A percentile compares a stretch with the other conserved stretches of the same genome.
Conservation (phyloP, 2,888 invertebrate species). For the Aricia artaxerxes region DNA sequence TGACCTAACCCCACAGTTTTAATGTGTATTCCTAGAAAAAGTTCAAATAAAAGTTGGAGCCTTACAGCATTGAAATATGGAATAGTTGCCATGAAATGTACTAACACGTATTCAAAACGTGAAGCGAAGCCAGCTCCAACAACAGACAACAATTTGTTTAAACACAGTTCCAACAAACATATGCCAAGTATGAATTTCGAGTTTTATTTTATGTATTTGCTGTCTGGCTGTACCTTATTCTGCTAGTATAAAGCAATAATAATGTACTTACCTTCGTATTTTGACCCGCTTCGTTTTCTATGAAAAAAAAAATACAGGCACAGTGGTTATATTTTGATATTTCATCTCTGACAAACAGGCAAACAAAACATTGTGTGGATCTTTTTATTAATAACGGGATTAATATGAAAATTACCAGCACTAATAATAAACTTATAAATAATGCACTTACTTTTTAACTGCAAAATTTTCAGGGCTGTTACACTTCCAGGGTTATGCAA, state of each 20-base stretch:
- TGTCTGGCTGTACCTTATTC: background rate
- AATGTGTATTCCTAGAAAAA: background rate
- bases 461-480: no score
- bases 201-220: background rate
- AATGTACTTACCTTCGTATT: background rate
- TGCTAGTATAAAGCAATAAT: background rate
- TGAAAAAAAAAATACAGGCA: no score
- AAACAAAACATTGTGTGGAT: no score
- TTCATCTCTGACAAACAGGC: no score
- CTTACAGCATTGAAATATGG: background rate
- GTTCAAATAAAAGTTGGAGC: background rate
- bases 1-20: background rate
- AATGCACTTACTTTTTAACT: no score
- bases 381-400: no score
- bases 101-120: conserved; percentile 6
- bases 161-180: background rate
- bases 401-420: no score
- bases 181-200: background rate
- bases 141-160: conserved; percentile 16
- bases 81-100: background rate
- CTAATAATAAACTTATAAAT: no score
- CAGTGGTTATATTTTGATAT: no score
- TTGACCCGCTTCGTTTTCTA: no score
- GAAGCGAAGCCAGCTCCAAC: background rate
- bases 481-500: no score